Evolutionary conservation across 2,797 vertebrate species (phyloP).

Genomic region (Ceryle rudis): DNA sequence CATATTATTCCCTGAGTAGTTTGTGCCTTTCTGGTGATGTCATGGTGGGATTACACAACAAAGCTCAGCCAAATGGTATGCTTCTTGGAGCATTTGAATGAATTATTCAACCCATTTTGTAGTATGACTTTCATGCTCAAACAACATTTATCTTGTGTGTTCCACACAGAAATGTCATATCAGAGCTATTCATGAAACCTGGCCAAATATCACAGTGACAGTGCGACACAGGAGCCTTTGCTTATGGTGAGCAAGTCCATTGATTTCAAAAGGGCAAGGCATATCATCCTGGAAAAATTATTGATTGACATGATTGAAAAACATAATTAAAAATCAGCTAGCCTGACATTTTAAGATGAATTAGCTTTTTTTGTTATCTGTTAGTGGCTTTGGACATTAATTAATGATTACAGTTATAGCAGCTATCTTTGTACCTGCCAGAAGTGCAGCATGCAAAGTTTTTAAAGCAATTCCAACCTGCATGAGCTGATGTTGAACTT

Average conservation of each 20-base stretch:
- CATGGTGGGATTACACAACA: neutral
- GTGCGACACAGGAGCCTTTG: neutral
- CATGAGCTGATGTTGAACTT: neutral
- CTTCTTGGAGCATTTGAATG: neutral
- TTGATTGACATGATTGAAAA: neutral
- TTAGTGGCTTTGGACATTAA: neutral
- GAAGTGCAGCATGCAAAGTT: neutral
- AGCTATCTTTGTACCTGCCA: neutral
- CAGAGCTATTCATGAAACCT: neutral
- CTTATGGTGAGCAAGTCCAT: neutral
- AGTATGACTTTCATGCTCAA: neutral
- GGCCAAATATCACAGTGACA: neutral
- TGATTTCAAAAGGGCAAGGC: neutral
- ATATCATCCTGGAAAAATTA: neutral
- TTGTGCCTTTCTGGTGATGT: neutral
- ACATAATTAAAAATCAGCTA: neutral
- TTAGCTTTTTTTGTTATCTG: neutral
- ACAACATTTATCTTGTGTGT: neutral
- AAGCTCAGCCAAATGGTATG: fast-evolving
- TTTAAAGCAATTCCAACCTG: neutral
- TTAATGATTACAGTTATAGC: neutral
- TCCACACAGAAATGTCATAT: neutral
- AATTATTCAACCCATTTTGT: neutral
- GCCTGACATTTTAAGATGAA: neutral
- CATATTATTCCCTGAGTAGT: neutral